Percentiles rank a stretch among this genome's conserved stretches.
phyloP scores from a whole-genome alignment of 2,888 invertebrate genomes.

The Apamea anceps region DNA sequence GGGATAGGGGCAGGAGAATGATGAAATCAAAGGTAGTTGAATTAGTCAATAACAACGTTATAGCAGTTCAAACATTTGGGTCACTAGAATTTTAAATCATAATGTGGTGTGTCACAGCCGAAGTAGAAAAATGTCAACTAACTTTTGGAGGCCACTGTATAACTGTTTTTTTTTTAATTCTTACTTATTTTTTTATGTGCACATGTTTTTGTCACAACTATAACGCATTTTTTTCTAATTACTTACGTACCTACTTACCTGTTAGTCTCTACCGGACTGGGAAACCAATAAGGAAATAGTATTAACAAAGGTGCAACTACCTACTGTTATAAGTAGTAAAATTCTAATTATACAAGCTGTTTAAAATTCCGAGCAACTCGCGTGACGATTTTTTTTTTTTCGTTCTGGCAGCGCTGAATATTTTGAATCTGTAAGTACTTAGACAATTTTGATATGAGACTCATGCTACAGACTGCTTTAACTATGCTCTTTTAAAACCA shows the following conservation, averaged over 20 bases:
- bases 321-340: neutral
- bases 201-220: neutral
- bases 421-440: constrained; percentile 12
- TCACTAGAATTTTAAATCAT: too few relatives aligned
- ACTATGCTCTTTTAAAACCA: constrained; percentile 36
- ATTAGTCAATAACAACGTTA: too few relatives aligned
- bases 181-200: neutral
- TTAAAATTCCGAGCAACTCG: constrained; percentile 3
- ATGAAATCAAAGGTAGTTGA: too few relatives aligned
- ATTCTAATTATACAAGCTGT: constrained; percentile 10
- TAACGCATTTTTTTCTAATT: neutral
- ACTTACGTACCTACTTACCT: neutral
- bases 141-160: neutral
- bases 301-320: neutral
- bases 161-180: neutral
- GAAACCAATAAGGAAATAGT: neutral
- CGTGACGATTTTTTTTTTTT: neutral
- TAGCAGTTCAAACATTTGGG: too few relatives aligned
- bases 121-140: too few relatives aligned
- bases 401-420: constrained; percentile 24
- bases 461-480: constrained; percentile 5
- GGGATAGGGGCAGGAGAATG: too few relatives aligned
- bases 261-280: neutral
- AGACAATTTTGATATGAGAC: neutral
- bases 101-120: too few relatives aligned